Percentiles rank a stretch among this genome's conserved stretches.
Conservation (phyloP, 1,140 invertebrate species). For the Magallana ariakensis region DNA sequence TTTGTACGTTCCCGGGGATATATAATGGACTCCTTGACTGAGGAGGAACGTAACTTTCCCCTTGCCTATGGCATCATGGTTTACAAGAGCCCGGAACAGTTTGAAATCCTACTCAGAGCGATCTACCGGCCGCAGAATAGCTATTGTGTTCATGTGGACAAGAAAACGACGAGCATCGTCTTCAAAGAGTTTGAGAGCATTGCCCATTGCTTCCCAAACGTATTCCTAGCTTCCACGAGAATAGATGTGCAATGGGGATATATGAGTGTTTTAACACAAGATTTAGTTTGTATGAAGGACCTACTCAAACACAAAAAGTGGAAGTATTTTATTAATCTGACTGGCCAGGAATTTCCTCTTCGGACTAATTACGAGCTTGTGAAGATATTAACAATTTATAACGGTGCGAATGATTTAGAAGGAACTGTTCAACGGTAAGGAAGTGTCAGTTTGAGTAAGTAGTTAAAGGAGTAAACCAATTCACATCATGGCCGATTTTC, state of each 20-base stretch:
- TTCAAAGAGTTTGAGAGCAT: constrained; percentile 56
- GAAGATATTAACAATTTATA: constrained; percentile 67
- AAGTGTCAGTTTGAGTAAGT: not conserved
- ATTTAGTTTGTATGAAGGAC: constrained; percentile 73
- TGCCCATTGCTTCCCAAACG: constrained; percentile 69
- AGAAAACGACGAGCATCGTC: constrained; percentile 59
- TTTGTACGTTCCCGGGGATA: constrained; percentile 56
- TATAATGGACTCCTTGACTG: constrained; percentile 56
- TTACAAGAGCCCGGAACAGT: constrained; percentile 68
- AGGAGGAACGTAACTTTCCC: constrained; percentile 66
- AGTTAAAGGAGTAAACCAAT: too few relatives aligned
- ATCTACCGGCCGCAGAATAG: constrained; percentile 77
- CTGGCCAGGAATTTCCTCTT: constrained; percentile 76
- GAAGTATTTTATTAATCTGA: constrained; percentile 76
- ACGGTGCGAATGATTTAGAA: constrained; percentile 73
- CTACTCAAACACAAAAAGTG: constrained; percentile 66
- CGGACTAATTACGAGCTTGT: constrained; percentile 75
- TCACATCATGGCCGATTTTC: too few relatives aligned
- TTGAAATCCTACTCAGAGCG: constrained; percentile 68
- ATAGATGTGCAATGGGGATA: constrained; percentile 65
- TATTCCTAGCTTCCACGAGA: constrained; percentile 65
- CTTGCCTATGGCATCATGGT: constrained; percentile 74
- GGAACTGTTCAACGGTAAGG: constrained; percentile 60
- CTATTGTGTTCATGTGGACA: constrained; percentile 77
- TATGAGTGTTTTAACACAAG: constrained; percentile 69